Evolutionary conservation across 2,113 vertebrate genomes (phyloP), one percentile per base, ranked within the genome.

Genomic region (Oncorhynchus nerka): DNA sequence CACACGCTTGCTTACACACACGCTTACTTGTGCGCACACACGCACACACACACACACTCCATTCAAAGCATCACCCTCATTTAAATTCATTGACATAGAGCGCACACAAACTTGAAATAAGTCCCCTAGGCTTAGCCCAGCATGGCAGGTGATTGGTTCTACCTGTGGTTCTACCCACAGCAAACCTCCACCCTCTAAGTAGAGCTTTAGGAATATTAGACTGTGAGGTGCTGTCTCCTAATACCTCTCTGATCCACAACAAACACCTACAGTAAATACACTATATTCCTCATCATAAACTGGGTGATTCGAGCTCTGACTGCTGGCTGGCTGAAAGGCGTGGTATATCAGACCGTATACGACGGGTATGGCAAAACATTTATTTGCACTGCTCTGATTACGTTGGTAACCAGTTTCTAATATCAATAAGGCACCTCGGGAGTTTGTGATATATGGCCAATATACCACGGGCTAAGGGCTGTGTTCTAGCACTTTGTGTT

Each of bases 11-110:
- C 30, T 32, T 32, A 22, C 32, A 34, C 26, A 11, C 55, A 8
- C 22, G 34, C 30, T 20, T 16, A 19, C 66, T 20, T 16, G 19
- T 4, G 5, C 91, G 92, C 59, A 39, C 28, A 28, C 73, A 66
- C 64, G 19, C 70, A 45, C 73, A 66, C 64, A 30, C 70, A 45
- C 68, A 70, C 39, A 45, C 2, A 13, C 45, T 12, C 70, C 6
- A 67, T 6, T 13, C 28, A 32, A 24, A 5, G 1, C 32, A 19
- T n/a, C 67, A 68, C 1, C 30, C 32, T n/a, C 12, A 68, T 34
- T 5, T 7, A 15, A 68, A 39, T 55, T 19, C 12, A 34, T 68
- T 28, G 67, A 68, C 20, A 34, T 45, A 39, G 19, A 68, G 32
- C 12, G 15, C 51, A 19, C 28, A 57, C 7, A 30, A 11, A 20